Conservation (phyloP, 2,797 vertebrate genomes). For the Semaprochilodus insignis region DNA sequence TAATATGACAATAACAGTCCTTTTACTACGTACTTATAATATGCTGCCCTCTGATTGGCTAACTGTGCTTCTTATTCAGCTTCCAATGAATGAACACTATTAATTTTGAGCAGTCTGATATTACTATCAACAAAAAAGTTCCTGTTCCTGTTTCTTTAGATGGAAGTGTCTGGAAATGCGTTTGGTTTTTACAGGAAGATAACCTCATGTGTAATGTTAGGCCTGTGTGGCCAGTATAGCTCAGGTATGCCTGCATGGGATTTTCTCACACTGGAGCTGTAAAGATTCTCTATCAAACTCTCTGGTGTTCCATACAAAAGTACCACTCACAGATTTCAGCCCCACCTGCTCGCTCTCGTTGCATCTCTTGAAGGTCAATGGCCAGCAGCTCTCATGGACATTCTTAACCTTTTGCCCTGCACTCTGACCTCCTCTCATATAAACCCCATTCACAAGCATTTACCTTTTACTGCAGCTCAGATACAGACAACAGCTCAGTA, state of each 20-base stretch:
- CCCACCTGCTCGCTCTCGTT: neutral
- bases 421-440: constrained; percentile 12
- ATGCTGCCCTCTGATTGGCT: too few relatives aligned
- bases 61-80: too few relatives aligned
- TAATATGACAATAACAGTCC: too few relatives aligned
- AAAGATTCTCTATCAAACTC: constrained; percentile 5
- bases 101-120: too few relatives aligned
- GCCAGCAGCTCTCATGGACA: neutral
- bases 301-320: neutral
- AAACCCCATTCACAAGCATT: neutral
- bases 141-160: neutral
- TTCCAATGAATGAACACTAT: too few relatives aligned
- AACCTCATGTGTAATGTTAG: neutral
- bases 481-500: constrained; percentile 16
- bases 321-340: neutral
- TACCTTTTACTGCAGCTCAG: neutral
- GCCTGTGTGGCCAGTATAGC: neutral
- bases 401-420: constrained; percentile 5
- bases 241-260: neutral
- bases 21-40: too few relatives aligned
- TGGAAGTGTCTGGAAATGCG: neutral
- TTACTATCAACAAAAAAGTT: too few relatives aligned
- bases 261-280: constrained; percentile 9
- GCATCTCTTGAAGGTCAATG: neutral
- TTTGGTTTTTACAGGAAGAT: neutral